Evolutionary conservation across 2,888 invertebrate genomes (phyloP), one percentile per base, ranked within the genome.

Genomic region (Celastrina argiolus): DNA sequence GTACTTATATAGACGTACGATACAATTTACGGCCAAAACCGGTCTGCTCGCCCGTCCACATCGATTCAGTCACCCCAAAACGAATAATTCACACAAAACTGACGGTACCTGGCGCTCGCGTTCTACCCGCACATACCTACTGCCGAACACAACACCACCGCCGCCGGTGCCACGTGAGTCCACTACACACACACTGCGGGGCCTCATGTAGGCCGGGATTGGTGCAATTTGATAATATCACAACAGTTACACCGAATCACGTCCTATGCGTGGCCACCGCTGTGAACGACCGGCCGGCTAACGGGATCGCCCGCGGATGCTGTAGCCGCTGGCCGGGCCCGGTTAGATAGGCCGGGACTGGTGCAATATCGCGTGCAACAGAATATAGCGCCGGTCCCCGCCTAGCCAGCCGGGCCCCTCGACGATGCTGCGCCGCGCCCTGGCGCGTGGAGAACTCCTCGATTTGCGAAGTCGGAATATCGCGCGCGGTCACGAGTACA

Each of bases 271-370:
- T 88, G 87, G 87, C 84, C 87, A 85, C 84, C 84, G 89, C 88
- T 79, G 89, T 88, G 89, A 89, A 88, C 88, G 76, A 77, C 82
- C 83, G 83, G 82, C 82, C 87, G 84, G 82, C 75, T 90, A 90
- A 90, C 90, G 90, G 90, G 86, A 89, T 79, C 75, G 85, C 88
- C 87, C 85, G 81, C 84, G 87, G 88, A 88, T 88, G 88, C 88
- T 88, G 87, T 88, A 88, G 88, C 88, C 84, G 85, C 81, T 81
- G 87, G 77, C 78, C 82, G 84, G 82, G 85, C 87, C 90, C 89
- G 89, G 85, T 88, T 88, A 87, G 87, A 89, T 90, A 89, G 91
- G 91, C 92, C 91, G 92, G 91, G 92, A 92, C 92, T 91, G 90
- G 92, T 91, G 92, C 92, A 91, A 92, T 92, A 90, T 92, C 82